A percentile compares a stretch with the other conserved stretches of the same genome.
These are phyloP conservation scores for Rhopalosiphum maidis DNA, from an alignment of 1,140 invertebrate genomes.

Conservation along the genomic window DNA sequence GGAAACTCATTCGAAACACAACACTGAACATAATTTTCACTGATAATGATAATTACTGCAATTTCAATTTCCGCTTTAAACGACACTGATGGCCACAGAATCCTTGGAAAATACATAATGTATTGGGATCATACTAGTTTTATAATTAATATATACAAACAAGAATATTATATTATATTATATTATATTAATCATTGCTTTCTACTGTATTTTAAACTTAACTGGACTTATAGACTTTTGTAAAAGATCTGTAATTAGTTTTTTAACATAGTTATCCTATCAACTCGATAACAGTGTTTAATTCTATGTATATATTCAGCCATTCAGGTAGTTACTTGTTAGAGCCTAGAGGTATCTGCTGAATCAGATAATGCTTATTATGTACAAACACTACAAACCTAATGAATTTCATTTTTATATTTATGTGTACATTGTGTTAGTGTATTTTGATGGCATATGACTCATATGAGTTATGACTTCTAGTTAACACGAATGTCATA, in stretches of 20 bases:
- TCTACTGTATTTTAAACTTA: not conserved
- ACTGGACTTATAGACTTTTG: not conserved
- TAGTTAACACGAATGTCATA: not conserved
- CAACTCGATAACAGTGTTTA: not conserved
- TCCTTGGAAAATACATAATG: conserved; percentile 17
- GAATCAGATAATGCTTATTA: not conserved
- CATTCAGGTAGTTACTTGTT: not conserved
- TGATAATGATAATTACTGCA: not conserved
- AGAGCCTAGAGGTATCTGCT: not conserved
- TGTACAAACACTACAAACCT: not conserved
- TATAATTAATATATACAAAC: not conserved
- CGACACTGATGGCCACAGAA: not conserved
- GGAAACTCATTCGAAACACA: not conserved
- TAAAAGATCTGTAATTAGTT: not conserved
- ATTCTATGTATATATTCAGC: not conserved
- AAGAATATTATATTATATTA: not conserved
- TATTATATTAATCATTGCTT: not conserved
- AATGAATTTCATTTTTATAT: not conserved
- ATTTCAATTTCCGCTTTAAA: not conserved
- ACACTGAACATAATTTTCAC: not conserved
- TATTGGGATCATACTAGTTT: not conserved
- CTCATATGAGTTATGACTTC: not conserved
- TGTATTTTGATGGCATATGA: not conserved
- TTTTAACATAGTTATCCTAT: not conserved
- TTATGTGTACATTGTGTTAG: not conserved